Evolutionary conservation across 2,888 invertebrate species (phyloP), one percentile per base, ranked within the genome.

Genomic region (Thumatha senex): DNA sequence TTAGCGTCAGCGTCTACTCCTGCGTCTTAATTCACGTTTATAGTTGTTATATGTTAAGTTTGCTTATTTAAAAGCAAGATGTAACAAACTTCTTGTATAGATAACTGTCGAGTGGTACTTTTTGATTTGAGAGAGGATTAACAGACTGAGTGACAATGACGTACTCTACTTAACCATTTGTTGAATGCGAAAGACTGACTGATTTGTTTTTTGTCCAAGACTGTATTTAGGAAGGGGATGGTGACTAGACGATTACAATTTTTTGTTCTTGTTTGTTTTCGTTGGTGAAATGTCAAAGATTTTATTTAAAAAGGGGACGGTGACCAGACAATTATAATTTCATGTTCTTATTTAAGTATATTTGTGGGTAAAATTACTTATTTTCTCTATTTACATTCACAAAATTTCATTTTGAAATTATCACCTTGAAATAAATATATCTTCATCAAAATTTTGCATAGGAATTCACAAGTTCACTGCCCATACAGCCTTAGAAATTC

Each of bases 1-100:
- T 82, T 85, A 15, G 74, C 79, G 14, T 79, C 87, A 10, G 60
- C 76, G 40, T 67, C 84, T 35, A 54, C 48, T 31, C 30, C 48
- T 36, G 35, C 47, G 9, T 30, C 40, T 24, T 48, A 48, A 63
- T 46, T 24, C 18, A 4, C 18, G 3, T 24, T 4, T 24, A 4
- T 24, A 24, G n/a, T n/a, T n/a, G n/a, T n/a, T 48, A 56, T 52
- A 54, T 51, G 54, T 58, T 68, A 52, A 50, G 55, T 61, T 53
- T 54, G 40, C 33, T 62, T 50, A 46, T 43, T 38, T 41, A 40
- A 50, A 48, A 42, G 50, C 63, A 67, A 69, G 66, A 63, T 72
- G 63, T 66, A 61, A 71, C 66, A 67, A 61, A 66, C 36, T 63
- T 56, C 60, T 52, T n/a, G 33, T 49, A 34, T 35, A 38, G 41